Percentiles rank a stretch among this genome's conserved stretches.
These are phyloP conservation scores for Pseudachorutes palmiensis DNA, from an alignment of 1,140 invertebrate species.

Conservation along the genomic window DNA sequence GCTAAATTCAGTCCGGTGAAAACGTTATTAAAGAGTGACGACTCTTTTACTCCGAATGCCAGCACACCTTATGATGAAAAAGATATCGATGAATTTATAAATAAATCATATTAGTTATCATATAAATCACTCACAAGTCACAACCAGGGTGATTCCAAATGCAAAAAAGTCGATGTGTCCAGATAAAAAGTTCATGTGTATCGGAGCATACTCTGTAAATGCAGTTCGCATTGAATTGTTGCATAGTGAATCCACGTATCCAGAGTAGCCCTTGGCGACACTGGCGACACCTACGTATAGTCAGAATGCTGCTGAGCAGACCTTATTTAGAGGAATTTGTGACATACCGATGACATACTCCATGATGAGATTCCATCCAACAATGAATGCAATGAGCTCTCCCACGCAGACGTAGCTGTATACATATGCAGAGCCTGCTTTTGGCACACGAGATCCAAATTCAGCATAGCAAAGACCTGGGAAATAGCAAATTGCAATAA, in stretches of 20 bases:
- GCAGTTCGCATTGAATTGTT: constrained; percentile 61
- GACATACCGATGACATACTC: constrained; percentile 76
- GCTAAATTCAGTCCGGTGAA: constrained; percentile 78
- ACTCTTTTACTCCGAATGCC: constrained; percentile 77
- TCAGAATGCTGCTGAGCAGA: neutral
- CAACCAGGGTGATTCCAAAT: constrained; percentile 57
- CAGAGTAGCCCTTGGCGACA: constrained; percentile 82
- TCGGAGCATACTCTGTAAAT: constrained; percentile 59
- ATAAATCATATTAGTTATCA: too few species aligned
- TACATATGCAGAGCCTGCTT: constrained; percentile 60
- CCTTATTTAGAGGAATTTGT: neutral
- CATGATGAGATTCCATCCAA: constrained; percentile 79
- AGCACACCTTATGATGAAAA: constrained; percentile 52
- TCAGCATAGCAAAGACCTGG: constrained; percentile 60
- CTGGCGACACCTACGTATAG: constrained; percentile 63
- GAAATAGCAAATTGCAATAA: constrained; percentile 2
- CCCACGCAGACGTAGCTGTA: constrained; percentile 78
- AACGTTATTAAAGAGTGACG: constrained; percentile 77
- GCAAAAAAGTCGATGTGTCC: constrained; percentile 77
- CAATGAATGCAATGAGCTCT: constrained; percentile 67
- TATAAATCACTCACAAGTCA: constrained; percentile 45
- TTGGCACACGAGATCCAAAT: constrained; percentile 76
- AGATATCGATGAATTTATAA: too few species aligned
- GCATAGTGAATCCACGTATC: constrained; percentile 71
- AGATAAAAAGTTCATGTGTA: constrained; percentile 61